phyloP scores from a whole-genome alignment of 2,888 invertebrate species.

The Fabriciana adippe region DNA sequence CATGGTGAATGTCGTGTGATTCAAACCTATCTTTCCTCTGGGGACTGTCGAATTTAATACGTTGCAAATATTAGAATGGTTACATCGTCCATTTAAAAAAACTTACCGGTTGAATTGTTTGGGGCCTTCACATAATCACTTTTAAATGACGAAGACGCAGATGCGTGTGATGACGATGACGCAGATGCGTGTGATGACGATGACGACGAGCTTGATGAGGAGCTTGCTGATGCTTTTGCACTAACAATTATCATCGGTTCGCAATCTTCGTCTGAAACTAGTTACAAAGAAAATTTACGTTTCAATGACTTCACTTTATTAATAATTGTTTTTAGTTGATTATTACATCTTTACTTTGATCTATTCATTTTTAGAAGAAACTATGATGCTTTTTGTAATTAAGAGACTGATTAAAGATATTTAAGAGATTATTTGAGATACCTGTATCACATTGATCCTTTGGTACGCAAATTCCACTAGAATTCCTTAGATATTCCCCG shows the following conservation, averaged over 20 bases:
- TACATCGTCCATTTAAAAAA: background rate
- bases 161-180: slow-evolving; percentile 5
- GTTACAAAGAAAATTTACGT: slow-evolving; percentile 31
- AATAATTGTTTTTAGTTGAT: too few species aligned
- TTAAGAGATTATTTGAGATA: slow-evolving; percentile 17
- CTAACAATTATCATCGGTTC: background rate
- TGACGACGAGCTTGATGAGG: slow-evolving; percentile 3
- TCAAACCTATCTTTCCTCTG: background rate
- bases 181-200: slow-evolving; percentile 4
- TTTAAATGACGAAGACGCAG: background rate
- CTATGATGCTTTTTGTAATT: too few species aligned
- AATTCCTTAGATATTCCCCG: slow-evolving; percentile 49
- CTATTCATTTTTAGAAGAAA: too few species aligned
- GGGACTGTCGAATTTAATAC: too few species aligned
- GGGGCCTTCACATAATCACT: background rate
- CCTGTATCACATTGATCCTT: slow-evolving; percentile 47
- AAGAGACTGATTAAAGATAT: too few species aligned
- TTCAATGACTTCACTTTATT: background rate
- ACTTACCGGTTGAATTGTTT: background rate
- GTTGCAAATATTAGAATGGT: background rate
- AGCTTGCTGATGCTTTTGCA: slow-evolving; percentile 2
- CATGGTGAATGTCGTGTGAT: background rate
- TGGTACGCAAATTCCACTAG: slow-evolving; percentile 46
- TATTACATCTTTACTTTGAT: too few species aligned
- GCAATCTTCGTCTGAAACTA: background rate